Evolutionary conservation across 2,888 invertebrate species (phyloP), one percentile per base, ranked within the genome.

Genomic region (Archips crataeganus): DNA sequence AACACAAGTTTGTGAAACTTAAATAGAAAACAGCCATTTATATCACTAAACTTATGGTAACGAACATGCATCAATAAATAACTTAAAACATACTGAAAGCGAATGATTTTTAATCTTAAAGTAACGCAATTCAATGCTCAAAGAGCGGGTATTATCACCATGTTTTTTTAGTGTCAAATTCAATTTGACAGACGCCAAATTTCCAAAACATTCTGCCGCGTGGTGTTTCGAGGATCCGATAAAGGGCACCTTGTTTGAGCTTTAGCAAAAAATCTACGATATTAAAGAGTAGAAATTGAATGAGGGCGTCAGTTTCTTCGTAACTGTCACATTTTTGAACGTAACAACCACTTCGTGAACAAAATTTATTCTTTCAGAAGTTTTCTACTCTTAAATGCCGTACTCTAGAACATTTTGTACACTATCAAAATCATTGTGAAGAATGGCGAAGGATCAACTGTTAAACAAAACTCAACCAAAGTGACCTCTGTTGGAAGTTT

Each of bases 41-140:
- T 64, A 68, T 73, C 73, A 73, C 73, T 63, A 68, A 4, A 73
- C 68, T 69, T 73, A 73, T 59, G 68, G 59, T 69, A 73, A 64
- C 73, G 49, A 71, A 45, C 39, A 64, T 68, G 62, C 36, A 70
- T 57, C 57, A 69, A 73, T 73, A 73, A 69, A 73, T 68, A 39
- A 71, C 59, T 63, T 68, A 60, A 71, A 63, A 13, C 13, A 68
- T 68, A 61, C 23, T 39, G 23, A 61, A 23, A 73, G 47, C 51
- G 61, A 11, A 59, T 68, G 73, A 73, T 69, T 69, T 63, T 73
- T 39, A 39, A 64, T 51, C 68, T 64, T 68, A 73, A 49, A 73
- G 36, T 71, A 32, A 11, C 3, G 32, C 57, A 49, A 13, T 32
- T 11, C 57, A 57, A 54, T 8, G 32, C 57, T 11, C 57, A 32